Evolutionary conservation across 2,797 vertebrate species (phyloP).

Genomic region (Halcyon leucocephala): DNA sequence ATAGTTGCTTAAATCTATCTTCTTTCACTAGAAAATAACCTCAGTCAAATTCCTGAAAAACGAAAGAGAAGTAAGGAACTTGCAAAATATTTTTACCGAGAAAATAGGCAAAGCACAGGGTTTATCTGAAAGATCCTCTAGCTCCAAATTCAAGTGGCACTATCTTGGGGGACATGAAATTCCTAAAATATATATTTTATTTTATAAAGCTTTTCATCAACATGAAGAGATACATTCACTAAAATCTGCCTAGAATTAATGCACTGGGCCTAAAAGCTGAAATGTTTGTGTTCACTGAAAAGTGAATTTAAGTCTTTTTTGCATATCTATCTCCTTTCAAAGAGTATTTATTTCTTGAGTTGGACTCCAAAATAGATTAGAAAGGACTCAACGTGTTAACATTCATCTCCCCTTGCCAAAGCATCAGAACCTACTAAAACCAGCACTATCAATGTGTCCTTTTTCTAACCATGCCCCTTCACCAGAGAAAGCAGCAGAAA

Average conservation of each 20-base stretch:
- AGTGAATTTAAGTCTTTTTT: background rate
- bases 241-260: background rate
- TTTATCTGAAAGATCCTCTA: background rate
- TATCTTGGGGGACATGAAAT: background rate
- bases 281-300: background rate
- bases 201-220: background rate
- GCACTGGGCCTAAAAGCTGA: background rate
- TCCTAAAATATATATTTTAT: background rate
- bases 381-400: background rate
- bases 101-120: background rate
- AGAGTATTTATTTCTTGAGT: background rate
- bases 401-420: background rate
- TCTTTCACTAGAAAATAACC: background rate
- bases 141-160: background rate
- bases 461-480: background rate
- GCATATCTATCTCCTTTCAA: background rate
- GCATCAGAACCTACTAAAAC: background rate
- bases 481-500: background rate
- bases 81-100: background rate
- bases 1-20: background rate
- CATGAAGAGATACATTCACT: background rate
- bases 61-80: background rate
- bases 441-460: background rate
- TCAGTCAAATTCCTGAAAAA: background rate
- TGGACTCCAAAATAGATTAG: background rate